These are phyloP conservation scores for Excalfactoria chinensis DNA, from an alignment of 2,113 vertebrate genomes.

Conservation along the genomic window DNA sequence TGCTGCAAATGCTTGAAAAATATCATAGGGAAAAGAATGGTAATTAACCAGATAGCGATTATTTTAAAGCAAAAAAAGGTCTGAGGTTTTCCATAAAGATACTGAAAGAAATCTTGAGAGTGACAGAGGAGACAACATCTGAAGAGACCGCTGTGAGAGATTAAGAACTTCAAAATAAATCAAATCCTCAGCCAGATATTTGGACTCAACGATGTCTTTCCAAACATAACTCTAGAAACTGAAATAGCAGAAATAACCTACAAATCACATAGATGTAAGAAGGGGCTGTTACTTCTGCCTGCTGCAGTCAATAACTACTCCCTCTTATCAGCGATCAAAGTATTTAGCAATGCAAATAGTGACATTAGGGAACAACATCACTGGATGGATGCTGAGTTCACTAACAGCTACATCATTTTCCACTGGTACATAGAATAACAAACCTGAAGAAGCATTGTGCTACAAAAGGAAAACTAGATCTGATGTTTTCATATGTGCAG, in stretches of 20 bases:
- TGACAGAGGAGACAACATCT: neutral
- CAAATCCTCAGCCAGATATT: neutral
- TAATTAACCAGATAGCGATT: neutral
- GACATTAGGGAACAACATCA: neutral
- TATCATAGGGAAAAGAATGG: conserved; percentile 6
- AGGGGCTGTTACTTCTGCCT: neutral
- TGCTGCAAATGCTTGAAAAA: neutral
- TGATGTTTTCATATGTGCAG: neutral
- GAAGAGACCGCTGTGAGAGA: neutral
- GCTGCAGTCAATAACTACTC: neutral
- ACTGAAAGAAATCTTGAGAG: neutral
- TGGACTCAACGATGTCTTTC: neutral
- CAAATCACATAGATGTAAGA: neutral
- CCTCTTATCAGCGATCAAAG: neutral
- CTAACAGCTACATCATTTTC: neutral
- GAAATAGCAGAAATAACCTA: conserved; percentile 13
- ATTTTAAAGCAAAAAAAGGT: conserved; percentile 10
- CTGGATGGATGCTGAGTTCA: neutral
- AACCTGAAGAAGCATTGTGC: neutral
- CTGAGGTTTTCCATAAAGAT: conserved; percentile 10
- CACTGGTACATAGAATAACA: neutral
- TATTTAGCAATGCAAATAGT: conserved; percentile 4
- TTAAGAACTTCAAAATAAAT: conserved; percentile 8
- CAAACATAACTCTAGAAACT: neutral
- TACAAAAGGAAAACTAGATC: neutral